Evolutionary conservation across 2,797 vertebrate species (phyloP), one percentile per base, ranked within the genome.

Genomic region (Lophius americanus): DNA sequence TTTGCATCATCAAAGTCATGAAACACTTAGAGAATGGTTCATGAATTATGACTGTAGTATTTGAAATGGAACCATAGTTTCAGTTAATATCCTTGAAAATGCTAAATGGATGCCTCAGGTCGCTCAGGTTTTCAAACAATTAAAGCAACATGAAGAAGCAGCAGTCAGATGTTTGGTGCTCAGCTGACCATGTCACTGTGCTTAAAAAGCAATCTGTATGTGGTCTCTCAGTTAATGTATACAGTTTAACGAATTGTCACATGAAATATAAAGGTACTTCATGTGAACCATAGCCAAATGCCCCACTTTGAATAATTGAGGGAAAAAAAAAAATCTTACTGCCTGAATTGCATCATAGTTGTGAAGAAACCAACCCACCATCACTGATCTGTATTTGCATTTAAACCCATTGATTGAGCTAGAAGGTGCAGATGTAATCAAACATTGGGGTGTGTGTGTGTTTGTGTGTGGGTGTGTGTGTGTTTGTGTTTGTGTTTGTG

Each of bases 121-220:
- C 6, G 6, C 5, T 37, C 3, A 13, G 10, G 35, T 56, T 62
- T 53, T 14, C 9, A 42, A 52, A 75, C 38, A 57, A 41, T 73
- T 50, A 23, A 53, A 70, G 33, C 36, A 59, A 39, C 56, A 47
- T 76, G 33, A 60, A 64, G 23, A 57, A 64, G 54, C 10, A 3
- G 11, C 35, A 68, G 68, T 83, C 76, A 83, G 48, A 75, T 87
- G 73, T 80, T 82, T 78, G 47, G 7, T 38, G 4, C 53, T 82
- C 59, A 79, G 63, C 59, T 74, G 64, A 86, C 76, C 41, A 12
- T 52, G 52, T 64, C 52, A 49, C 10, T 60, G 36, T 70, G 57
- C 12, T 12, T 11, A 59, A 13, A 64, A 35, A 0, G 0, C 23
- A 60, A 50, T 14, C 12, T 73, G 23, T 41, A 3, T 36, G 51